Conservation (phyloP, 2,113 vertebrate species). For the Pseudopipra pipra region DNA sequence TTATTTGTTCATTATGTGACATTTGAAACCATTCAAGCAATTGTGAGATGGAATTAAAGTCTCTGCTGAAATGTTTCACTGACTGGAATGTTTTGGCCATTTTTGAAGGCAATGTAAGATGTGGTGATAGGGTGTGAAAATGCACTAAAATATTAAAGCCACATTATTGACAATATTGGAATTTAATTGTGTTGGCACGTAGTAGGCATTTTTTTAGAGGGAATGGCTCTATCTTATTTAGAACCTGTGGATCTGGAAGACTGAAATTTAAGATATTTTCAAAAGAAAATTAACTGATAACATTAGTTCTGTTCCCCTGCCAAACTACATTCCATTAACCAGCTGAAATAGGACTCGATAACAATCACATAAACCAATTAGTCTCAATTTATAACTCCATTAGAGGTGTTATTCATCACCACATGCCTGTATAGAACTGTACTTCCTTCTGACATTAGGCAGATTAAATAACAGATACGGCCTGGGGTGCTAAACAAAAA, state of each 20-base stretch:
- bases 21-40: constrained; percentile 69
- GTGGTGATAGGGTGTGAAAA: constrained; percentile 5
- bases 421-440: constrained; percentile 46
- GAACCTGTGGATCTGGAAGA: constrained; percentile 23
- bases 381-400: constrained; percentile 77
- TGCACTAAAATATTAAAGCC: constrained; percentile 1
- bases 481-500: constrained; percentile 66
- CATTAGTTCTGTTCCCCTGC: constrained; percentile 68
- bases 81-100: constrained; percentile 32
- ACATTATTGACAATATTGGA: neutral
- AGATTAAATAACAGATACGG: constrained; percentile 71
- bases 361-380: constrained; percentile 78
- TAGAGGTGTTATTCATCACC: constrained; percentile 70
- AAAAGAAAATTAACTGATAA: constrained; percentile 72
- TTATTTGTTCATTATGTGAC: constrained; percentile 73
- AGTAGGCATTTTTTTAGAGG: neutral
- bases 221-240: constrained; percentile 13
- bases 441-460: constrained; percentile 54
- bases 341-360: constrained; percentile 75
- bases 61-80: constrained; percentile 42
- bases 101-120: neutral
- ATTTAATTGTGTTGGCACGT: neutral
- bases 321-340: constrained; percentile 77
- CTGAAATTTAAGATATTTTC: constrained; percentile 60
- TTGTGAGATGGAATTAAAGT: constrained; percentile 53